A percentile compares a stretch with the other conserved stretches of the same genome.
phyloP scores from a whole-genome alignment of 2,797 vertebrate genomes.

The Ptychobarbus kaznakovi region DNA sequence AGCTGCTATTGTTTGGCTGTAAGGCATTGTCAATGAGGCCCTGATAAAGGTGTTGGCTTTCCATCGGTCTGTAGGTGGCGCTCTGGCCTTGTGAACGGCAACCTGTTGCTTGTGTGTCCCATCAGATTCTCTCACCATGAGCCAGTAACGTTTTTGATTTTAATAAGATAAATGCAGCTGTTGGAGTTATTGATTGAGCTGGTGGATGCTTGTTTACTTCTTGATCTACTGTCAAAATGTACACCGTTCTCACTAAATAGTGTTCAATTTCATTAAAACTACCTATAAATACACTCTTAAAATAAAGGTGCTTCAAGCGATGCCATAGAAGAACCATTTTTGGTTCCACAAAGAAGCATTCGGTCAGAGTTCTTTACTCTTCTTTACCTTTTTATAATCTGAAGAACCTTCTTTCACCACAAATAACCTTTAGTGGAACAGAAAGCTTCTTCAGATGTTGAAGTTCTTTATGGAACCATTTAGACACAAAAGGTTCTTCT shows the following conservation, averaged over 20 bases:
- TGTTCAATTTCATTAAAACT: neutral
- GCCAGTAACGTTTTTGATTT: no score
- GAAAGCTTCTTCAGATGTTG: no score
- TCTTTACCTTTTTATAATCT: no score
- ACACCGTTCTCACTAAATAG: neutral
- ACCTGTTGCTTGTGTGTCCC: conserved; percentile 75
- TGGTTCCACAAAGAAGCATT: no score
- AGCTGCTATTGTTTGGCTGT: neutral
- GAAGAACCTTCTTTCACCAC: no score
- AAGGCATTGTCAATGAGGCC: neutral
- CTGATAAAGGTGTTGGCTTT: neutral
- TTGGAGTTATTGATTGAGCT: neutral
- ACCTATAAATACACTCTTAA: no score
- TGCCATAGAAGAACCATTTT: no score
- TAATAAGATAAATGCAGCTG: neutral
- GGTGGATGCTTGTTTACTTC: neutral
- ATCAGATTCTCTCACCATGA: neutral
- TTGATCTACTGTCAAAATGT: neutral
- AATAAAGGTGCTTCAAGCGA: no score
- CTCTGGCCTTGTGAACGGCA: conserved; percentile 70
- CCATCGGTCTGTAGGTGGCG: conserved; percentile 74
- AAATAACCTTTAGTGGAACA: no score
- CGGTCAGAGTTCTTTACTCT: no score
- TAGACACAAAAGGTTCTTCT: no score
- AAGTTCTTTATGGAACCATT: no score